These are phyloP conservation scores for Himalopsyche phryganea DNA, from an alignment of 1,140 invertebrate genomes.

Conservation along the genomic window DNA sequence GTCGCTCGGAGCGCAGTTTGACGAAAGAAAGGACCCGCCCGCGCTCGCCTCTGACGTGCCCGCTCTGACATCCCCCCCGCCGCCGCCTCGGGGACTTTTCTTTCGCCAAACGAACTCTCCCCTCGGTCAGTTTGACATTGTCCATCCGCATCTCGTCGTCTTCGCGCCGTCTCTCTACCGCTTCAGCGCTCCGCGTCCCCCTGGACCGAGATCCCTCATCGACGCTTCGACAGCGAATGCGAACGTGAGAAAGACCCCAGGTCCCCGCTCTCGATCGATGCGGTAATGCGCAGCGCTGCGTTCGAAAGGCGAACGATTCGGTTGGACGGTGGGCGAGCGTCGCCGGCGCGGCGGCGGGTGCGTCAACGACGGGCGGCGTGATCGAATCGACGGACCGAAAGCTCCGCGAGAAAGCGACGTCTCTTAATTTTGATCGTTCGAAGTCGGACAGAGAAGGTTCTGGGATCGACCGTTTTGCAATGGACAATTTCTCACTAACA, in stretches of 20 bases:
- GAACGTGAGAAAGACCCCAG: no score
- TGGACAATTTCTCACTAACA: slow-evolving; percentile 37
- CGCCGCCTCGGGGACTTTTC: slow-evolving; percentile 42
- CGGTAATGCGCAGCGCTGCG: no score
- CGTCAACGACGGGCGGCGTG: not conserved
- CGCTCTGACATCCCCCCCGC: slow-evolving; percentile 40
- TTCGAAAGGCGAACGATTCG: not conserved
- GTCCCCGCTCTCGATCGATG: no score
- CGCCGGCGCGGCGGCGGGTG: not conserved
- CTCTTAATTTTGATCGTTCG: slow-evolving; percentile 14
- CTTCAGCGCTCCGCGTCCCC: slow-evolving; percentile 21
- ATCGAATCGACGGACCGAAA: slow-evolving; percentile 21
- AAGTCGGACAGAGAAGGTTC: slow-evolving; percentile 31
- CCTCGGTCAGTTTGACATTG: slow-evolving; percentile 34
- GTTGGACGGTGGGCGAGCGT: not conserved
- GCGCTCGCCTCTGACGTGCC: not conserved
- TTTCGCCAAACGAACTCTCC: slow-evolving; percentile 37
- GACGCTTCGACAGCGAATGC: slow-evolving; percentile 11
- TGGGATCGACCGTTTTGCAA: slow-evolving; percentile 31
- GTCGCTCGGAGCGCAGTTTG: slow-evolving; percentile 22
- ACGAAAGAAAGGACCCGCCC: slow-evolving; percentile 32
- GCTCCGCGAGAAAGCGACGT: slow-evolving; percentile 18
- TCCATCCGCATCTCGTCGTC: slow-evolving; percentile 31
- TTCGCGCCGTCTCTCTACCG: slow-evolving; percentile 18
- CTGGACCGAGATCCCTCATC: slow-evolving; percentile 15